Evolutionary conservation across 2,888 invertebrate genomes (phyloP).

Genomic region (Deroplatys truncata): DNA sequence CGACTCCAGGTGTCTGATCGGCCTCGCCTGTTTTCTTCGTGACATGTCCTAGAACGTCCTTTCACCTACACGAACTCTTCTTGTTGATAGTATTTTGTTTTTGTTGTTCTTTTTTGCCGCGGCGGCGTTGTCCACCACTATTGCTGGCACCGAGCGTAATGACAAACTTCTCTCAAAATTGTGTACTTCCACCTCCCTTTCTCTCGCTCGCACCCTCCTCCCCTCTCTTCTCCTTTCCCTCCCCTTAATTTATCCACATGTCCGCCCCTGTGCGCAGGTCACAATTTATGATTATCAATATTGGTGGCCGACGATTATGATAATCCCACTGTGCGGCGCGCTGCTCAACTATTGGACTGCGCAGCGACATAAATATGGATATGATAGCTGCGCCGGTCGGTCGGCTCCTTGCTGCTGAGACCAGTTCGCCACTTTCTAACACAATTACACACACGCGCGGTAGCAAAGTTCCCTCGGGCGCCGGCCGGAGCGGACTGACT

Average conservation of each 20-base stretch:
- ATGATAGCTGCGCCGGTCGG: constrained; percentile 22
- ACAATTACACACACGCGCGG: background rate
- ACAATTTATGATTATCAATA: constrained; percentile 31
- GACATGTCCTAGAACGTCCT: constrained; percentile 42
- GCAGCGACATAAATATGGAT: constrained; percentile 30
- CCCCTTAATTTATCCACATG: constrained; percentile 31
- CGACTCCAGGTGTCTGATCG: constrained; percentile 50
- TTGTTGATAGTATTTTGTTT: background rate
- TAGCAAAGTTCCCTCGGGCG: background rate
- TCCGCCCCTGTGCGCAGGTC: constrained; percentile 29
- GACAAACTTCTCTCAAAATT: constrained; percentile 30
- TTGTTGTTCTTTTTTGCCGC: constrained; percentile 1
- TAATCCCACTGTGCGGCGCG: constrained; percentile 26
- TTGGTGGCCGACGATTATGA: constrained; percentile 29
- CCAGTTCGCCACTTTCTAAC: background rate
- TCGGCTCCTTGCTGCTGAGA: background rate
- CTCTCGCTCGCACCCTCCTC: background rate
- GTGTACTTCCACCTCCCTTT: constrained; percentile 25
- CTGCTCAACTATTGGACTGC: constrained; percentile 23
- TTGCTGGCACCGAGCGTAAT: constrained; percentile 25
- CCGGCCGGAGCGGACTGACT: background rate
- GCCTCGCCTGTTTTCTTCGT: constrained; percentile 53
- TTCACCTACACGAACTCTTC: background rate
- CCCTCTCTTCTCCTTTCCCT: constrained; percentile 18
- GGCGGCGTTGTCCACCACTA: constrained; percentile 19